Evolutionary conservation across 1,140 invertebrate species (phyloP).

Genomic region (Popillia japonica): DNA sequence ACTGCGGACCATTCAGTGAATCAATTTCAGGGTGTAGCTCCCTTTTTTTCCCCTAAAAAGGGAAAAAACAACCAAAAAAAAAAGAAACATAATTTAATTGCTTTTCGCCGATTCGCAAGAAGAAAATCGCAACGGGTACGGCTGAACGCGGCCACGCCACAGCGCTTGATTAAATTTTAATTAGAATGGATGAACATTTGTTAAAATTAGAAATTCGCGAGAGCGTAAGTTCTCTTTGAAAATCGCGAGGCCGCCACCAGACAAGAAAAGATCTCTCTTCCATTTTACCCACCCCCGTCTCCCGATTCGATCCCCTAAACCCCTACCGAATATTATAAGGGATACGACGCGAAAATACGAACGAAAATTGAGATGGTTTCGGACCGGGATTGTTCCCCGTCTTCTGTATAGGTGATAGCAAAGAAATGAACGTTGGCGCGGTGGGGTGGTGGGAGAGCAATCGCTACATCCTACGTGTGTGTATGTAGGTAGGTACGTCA

Average conservation of each 20-base stretch:
- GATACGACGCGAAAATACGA: not conserved
- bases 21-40: no score
- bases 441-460: not conserved
- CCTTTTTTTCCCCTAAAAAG: no score
- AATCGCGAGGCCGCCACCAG: not conserved
- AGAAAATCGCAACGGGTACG: no score
- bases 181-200: constrained; percentile 58
- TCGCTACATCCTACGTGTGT: no score
- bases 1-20: no score
- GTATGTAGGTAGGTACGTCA: no score
- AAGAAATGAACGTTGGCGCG: not conserved
- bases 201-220: constrained; percentile 55
- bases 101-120: no score
- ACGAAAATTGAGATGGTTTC: not conserved
- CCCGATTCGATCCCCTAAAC: not conserved
- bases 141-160: constrained; percentile 26
- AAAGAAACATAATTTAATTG: no score
- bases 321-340: not conserved
- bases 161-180: constrained; percentile 58
- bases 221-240: not conserved
- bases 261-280: not conserved
- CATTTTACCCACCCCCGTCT: no score
- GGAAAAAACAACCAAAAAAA: no score
- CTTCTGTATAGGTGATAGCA: not conserved
- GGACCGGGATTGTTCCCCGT: not conserved